These are phyloP conservation scores for Venusia cambrica DNA, from an alignment of 2,888 invertebrate species.

Conservation along the genomic window DNA sequence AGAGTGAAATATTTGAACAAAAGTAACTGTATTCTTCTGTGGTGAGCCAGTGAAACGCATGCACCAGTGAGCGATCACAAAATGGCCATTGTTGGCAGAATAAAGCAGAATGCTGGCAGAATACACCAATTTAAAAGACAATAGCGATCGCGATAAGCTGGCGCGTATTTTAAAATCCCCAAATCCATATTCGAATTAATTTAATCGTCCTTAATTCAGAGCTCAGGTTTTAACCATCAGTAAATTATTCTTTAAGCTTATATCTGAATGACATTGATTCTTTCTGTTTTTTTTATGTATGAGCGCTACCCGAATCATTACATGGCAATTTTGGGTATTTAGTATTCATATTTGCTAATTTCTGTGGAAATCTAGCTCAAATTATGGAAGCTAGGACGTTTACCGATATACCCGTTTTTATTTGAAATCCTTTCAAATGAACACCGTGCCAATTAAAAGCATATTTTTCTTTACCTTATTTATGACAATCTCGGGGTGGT, in stretches of 20 bases:
- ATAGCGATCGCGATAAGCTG: constrained; percentile 45
- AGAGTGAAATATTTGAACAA: too few relatives aligned
- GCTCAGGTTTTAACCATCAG: constrained; percentile 23
- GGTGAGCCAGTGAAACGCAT: constrained; percentile 17
- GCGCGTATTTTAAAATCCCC: constrained; percentile 43
- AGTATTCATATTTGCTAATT: too few relatives aligned
- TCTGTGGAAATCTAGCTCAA: too few relatives aligned
- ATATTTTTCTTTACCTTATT: constrained; percentile 48
- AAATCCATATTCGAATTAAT: constrained; percentile 48
- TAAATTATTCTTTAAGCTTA: too few relatives aligned
- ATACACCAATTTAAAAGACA: constrained; percentile 55
- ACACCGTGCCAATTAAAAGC: constrained; percentile 26
- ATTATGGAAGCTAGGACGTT: constrained; percentile 2
- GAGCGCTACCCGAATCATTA: too few relatives aligned
- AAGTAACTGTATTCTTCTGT: background rate
- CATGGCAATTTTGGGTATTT: too few relatives aligned
- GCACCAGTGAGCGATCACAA: constrained; percentile 49
- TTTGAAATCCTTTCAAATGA: constrained; percentile 1
- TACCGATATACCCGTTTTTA: background rate
- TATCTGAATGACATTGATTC: too few relatives aligned
- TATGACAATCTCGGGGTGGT: constrained; percentile 53
- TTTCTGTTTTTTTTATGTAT: too few relatives aligned
- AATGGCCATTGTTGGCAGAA: constrained; percentile 48
- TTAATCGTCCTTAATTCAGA: constrained; percentile 36
- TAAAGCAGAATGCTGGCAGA: constrained; percentile 18